phyloP scores from a whole-genome alignment of 2,797 vertebrate genomes.

The Coregonus sp. region DNA sequence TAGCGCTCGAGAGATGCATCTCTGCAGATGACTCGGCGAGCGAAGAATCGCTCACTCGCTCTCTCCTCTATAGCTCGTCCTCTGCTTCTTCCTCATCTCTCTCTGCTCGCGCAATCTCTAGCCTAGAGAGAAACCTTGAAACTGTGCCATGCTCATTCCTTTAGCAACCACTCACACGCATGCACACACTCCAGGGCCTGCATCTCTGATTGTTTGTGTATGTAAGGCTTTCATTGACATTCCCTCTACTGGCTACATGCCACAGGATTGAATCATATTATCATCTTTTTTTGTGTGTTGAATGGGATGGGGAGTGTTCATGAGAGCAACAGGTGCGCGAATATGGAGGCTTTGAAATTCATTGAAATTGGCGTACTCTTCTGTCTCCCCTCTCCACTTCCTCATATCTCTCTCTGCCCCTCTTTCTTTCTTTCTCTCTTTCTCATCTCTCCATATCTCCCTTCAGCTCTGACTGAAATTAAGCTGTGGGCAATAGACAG shows the following conservation, averaged over 20 bases:
- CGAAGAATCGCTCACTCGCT: too few species aligned
- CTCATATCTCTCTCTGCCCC: background rate
- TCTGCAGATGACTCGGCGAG: too few species aligned
- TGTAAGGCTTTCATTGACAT: background rate
- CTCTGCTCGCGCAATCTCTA: too few species aligned
- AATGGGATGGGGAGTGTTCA: background rate
- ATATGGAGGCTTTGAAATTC: background rate
- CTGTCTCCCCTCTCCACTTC: background rate
- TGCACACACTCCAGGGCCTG: background rate
- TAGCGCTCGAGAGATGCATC: too few species aligned
- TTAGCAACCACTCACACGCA: background rate
- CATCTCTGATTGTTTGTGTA: slow-evolving; percentile 4
- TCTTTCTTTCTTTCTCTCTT: background rate
- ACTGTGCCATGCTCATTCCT: background rate
- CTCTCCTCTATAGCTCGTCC: too few species aligned
- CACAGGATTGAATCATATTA: too few species aligned
- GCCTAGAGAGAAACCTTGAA: background rate
- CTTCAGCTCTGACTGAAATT: slow-evolving; percentile 69
- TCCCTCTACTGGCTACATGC: background rate
- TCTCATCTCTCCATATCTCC: slow-evolving; percentile 8
- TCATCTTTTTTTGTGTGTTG: background rate
- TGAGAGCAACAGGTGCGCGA: background rate
- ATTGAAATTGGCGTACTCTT: background rate
- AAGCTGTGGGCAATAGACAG: slow-evolving; percentile 77
- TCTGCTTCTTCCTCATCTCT: too few species aligned